A percentile compares a stretch with the other conserved stretches of the same genome.
Conservation (phyloP, 2,888 invertebrate species). For the Gymnocheta viridis region DNA sequence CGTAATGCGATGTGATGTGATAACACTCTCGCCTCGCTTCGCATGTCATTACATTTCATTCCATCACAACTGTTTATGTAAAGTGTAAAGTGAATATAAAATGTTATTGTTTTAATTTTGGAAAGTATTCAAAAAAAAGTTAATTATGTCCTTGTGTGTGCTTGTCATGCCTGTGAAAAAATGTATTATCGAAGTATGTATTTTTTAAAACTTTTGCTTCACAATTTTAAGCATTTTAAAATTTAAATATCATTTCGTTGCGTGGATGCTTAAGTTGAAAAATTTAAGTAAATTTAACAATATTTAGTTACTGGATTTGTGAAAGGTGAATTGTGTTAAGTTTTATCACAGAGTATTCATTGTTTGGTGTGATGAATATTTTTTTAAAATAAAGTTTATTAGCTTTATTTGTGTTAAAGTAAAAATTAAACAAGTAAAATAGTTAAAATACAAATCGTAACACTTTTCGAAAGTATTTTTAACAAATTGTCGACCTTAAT, state of each 20-base stretch:
- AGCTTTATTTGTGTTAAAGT: too few relatives aligned
- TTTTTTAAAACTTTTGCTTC: background rate
- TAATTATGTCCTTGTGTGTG: slow-evolving; percentile 29
- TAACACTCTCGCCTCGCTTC: background rate
- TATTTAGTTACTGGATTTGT: background rate
- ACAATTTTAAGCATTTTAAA: slow-evolving; percentile 8
- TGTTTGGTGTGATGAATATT: too few relatives aligned
- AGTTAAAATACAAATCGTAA: too few relatives aligned
- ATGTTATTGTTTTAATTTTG: slow-evolving; percentile 10
- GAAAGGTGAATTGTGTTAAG: background rate
- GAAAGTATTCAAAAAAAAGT: slow-evolving; percentile 2
- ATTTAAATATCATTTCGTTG: slow-evolving; percentile 37
- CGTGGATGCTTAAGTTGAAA: slow-evolving; percentile 28
- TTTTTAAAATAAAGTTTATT: too few relatives aligned
- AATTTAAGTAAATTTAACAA: background rate
- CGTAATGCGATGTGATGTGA: background rate
- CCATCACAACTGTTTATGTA: background rate
- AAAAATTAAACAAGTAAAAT: too few relatives aligned
- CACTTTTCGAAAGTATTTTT: too few relatives aligned
- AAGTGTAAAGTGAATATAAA: slow-evolving; percentile 11
- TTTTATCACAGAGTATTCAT: background rate
- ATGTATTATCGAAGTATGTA: background rate
- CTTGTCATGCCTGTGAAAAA: background rate
- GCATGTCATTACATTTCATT: background rate
- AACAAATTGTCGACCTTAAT: too few relatives aligned